A percentile compares a stretch with the other conserved stretches of the same genome.
Evolutionary conservation across 2,113 vertebrate species (phyloP).

Genomic region (Rhabdomys dilectus): DNA sequence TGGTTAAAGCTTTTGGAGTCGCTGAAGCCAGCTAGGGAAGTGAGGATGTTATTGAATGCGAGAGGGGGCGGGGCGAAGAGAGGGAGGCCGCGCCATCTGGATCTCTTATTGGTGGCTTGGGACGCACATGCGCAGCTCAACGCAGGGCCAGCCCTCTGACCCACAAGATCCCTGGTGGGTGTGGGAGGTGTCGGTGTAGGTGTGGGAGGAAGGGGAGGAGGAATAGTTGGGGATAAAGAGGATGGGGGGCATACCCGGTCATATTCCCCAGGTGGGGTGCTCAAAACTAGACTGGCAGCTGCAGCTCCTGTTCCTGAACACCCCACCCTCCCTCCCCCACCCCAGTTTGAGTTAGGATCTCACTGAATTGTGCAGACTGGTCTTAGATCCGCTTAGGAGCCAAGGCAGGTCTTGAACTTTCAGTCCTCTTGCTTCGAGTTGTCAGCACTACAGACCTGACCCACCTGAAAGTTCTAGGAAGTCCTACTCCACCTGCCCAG

Average conservation of each 20-base stretch:
- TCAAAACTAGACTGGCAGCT: background rate
- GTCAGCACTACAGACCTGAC: background rate
- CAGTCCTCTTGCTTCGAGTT: background rate
- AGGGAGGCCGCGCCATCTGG: background rate
- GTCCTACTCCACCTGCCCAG: background rate
- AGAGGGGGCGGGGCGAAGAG: background rate
- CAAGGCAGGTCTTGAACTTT: background rate
- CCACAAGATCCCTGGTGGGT: background rate
- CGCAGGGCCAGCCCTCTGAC: too few species aligned
- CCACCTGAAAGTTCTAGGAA: background rate
- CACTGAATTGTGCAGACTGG: background rate
- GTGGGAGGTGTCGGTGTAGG: background rate
- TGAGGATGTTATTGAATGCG: too few species aligned
- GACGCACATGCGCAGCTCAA: background rate
- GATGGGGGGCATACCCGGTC: background rate
- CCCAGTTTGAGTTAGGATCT: background rate
- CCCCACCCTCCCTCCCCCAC: too few species aligned
- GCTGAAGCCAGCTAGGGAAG: background rate
- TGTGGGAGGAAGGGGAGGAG: background rate
- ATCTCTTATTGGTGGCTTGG: background rate
- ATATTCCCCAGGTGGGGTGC: background rate
- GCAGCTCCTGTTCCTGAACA: background rate
- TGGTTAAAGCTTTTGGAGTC: background rate
- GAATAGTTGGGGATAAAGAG: background rate
- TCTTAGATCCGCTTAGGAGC: background rate